Evolutionary conservation across 2,113 vertebrate genomes (phyloP).

Genomic region (Drymodes brunneopygia): DNA sequence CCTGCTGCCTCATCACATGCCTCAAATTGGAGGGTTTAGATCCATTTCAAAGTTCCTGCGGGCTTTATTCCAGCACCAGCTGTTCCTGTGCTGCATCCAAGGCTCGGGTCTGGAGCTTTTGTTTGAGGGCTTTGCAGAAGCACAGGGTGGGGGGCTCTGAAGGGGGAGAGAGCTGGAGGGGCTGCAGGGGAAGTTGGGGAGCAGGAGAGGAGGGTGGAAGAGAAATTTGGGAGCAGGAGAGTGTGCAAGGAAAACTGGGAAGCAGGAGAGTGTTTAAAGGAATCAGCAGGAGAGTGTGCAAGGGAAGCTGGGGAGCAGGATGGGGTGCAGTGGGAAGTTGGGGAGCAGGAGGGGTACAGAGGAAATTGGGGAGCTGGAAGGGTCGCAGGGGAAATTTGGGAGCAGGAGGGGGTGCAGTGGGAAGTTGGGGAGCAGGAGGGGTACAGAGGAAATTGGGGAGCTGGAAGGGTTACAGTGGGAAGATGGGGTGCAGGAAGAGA

Average conservation of each 20-base stretch:
- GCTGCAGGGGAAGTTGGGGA: not conserved
- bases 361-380: not conserved
- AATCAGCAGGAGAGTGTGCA: not conserved
- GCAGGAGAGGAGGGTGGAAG: not conserved
- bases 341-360: not conserved
- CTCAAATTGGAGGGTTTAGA: not conserved
- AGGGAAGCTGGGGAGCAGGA: not conserved
- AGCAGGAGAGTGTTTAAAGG: accelerated
- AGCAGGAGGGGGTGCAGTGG: not conserved
- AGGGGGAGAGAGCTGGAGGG: not conserved
- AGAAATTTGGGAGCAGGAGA: not conserved
- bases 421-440: not conserved
- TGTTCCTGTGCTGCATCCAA: accelerated
- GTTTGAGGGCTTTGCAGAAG: not conserved
- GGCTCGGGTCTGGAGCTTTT: not conserved
- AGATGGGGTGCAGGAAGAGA: not conserved
- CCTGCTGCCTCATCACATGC: no score
- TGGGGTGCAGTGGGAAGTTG: accelerated
- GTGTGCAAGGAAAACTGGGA: not conserved
- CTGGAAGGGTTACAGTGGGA: not conserved
- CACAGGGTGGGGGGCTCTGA: not conserved
- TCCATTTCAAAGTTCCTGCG: accelerated
- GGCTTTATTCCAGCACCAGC: not conserved
- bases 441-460: no score
- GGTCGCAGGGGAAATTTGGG: not conserved